Evolutionary conservation across 1,140 invertebrate species (phyloP).

Genomic region (Diorhabda carinulata): DNA sequence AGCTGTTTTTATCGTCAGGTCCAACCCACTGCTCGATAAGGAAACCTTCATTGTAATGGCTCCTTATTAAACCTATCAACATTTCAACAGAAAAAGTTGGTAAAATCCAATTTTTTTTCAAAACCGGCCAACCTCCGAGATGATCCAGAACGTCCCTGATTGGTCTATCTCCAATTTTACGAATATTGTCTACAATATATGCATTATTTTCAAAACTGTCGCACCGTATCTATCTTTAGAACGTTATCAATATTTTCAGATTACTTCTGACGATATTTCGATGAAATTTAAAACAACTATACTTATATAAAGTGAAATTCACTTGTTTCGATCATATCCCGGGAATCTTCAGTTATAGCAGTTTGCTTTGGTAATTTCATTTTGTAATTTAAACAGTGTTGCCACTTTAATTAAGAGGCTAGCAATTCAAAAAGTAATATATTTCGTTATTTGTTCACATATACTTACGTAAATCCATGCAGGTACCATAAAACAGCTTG

Average conservation of each 20-base stretch:
- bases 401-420: no score
- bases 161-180: constrained; percentile 63
- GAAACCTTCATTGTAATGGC: constrained; percentile 70
- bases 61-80: constrained; percentile 64
- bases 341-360: no score
- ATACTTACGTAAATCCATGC: constrained; percentile 82
- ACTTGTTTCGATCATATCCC: no score
- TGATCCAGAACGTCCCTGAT: constrained; percentile 57
- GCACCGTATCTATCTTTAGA: background rate
- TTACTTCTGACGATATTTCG: background rate
- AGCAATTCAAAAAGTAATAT: no score
- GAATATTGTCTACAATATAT: constrained; percentile 60
- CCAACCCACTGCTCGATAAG: constrained; percentile 78
- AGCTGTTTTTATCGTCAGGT: constrained; percentile 82
- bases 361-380: no score
- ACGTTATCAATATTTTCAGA: background rate
- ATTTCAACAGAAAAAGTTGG: constrained; percentile 58
- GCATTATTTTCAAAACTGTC: background rate
- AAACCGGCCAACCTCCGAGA: constrained; percentile 76
- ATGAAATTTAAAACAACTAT: no score
- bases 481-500: constrained; percentile 81
- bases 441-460: background rate
- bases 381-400: no score
- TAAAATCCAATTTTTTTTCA: constrained; percentile 60
- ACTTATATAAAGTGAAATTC: no score